Percentiles rank a stretch among this genome's conserved stretches.
Conservation (phyloP, 2,797 vertebrate species). For the Melanotaenia trifasciata region DNA sequence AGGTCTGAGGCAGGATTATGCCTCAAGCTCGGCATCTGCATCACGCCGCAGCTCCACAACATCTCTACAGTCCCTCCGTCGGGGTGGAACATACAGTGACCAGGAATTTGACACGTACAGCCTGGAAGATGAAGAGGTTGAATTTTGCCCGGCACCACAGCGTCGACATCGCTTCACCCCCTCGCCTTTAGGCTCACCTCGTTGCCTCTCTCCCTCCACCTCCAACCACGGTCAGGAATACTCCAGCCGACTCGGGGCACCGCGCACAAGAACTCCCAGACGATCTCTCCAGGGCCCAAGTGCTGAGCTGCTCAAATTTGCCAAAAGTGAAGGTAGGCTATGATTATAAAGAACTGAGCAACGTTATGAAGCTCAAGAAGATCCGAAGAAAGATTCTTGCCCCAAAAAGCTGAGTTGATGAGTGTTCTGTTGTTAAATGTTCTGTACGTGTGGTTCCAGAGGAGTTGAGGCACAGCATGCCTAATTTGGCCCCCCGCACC, state of each 20-base stretch:
- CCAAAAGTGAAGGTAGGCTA: constrained; percentile 88
- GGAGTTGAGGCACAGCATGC: constrained; percentile 94
- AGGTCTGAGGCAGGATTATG: constrained; percentile 94
- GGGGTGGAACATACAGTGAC: constrained; percentile 90
- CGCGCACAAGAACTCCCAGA: constrained; percentile 84
- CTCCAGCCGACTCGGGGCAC: constrained; percentile 65
- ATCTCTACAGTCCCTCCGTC: constrained; percentile 90
- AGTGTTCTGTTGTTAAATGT: constrained; percentile 53
- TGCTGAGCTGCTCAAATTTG: constrained; percentile 88
- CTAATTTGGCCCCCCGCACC: constrained; percentile 91
- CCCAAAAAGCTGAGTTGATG: constrained; percentile 18
- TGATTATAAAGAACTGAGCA: background rate
- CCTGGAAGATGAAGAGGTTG: constrained; percentile 91
- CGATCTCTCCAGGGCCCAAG: constrained; percentile 85
- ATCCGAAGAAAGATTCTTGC: constrained; percentile 3
- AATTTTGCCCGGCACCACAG: constrained; percentile 82
- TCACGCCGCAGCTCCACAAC: constrained; percentile 92
- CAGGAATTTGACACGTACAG: constrained; percentile 93
- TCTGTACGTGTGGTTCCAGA: constrained; percentile 84
- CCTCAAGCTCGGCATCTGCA: constrained; percentile 90
- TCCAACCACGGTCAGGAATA: constrained; percentile 81
- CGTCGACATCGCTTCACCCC: constrained; percentile 87
- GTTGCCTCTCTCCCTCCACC: constrained; percentile 89
- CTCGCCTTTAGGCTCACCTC: constrained; percentile 89
- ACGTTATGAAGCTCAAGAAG: background rate